Evolutionary conservation across 2,888 invertebrate species (phyloP).

Genomic region (Steinernema hermaphroditum): DNA sequence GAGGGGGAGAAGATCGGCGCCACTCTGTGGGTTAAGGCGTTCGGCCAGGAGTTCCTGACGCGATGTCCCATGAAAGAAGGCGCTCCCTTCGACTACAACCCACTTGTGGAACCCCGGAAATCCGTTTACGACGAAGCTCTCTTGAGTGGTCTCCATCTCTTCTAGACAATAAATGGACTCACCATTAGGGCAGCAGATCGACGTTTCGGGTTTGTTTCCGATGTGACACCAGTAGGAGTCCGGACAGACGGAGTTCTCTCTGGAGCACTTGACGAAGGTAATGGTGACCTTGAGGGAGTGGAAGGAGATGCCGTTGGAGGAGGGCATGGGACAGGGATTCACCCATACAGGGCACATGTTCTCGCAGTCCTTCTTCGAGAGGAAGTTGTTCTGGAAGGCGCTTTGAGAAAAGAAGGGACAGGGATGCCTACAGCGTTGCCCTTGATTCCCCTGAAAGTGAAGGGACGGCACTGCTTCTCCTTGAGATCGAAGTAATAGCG

Average conservation of each 20-base stretch:
- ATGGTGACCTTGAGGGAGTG: constrained; percentile 8
- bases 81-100: constrained; percentile 32
- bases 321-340: constrained; percentile 54
- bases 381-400: constrained; percentile 63
- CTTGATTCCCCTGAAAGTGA: constrained; percentile 56
- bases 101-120: constrained; percentile 25
- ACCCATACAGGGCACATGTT: constrained; percentile 55
- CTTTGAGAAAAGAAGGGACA: neutral
- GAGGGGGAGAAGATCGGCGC: constrained; percentile 48
- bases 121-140: neutral
- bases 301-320: constrained; percentile 37
- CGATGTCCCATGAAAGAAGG: constrained; percentile 37
- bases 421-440: constrained; percentile 57
- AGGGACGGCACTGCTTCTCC: constrained; percentile 52
- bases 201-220: constrained; percentile 55
- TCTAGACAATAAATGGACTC: constrained; percentile 31
- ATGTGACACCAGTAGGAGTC: constrained; percentile 62
- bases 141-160: neutral
- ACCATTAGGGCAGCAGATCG: constrained; percentile 64
- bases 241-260: constrained; percentile 49
- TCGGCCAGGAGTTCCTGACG: constrained; percentile 38
- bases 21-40: constrained; percentile 44
- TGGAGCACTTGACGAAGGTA: constrained; percentile 24
- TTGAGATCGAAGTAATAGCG: constrained; percentile 58
- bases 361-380: constrained; percentile 51